Evolutionary conservation across 2,888 invertebrate species (phyloP).

Genomic region (Neria commutata): DNA sequence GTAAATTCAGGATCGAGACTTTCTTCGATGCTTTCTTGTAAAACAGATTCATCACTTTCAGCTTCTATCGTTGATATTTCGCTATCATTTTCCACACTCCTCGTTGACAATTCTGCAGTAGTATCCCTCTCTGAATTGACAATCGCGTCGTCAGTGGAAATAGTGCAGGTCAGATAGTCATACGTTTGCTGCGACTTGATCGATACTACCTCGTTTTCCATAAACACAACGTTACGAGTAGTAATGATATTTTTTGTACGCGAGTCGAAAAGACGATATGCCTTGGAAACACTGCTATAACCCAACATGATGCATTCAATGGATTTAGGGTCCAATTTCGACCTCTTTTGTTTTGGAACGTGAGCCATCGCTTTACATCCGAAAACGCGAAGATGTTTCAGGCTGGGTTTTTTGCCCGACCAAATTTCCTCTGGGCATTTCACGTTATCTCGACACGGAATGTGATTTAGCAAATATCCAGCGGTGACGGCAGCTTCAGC

Average conservation of each 20-base stretch:
- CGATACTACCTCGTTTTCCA: neutral
- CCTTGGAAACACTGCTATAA: conserved; percentile 15
- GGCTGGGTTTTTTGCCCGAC: neutral
- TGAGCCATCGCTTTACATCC: conserved; percentile 12
- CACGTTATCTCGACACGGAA: neutral
- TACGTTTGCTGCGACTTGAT: no score
- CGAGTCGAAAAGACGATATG: neutral
- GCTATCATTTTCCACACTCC: no score
- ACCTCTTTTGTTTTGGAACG: conserved; percentile 6
- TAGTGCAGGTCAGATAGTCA: no score
- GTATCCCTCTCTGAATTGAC: no score
- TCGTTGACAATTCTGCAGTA: no score
- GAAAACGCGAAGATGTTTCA: conserved; percentile 5
- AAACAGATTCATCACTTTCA: no score
- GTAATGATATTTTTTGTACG: neutral
- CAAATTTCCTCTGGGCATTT: neutral
- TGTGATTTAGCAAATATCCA: conserved; percentile 7
- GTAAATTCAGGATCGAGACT: no score
- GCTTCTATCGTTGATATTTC: no score
- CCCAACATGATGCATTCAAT: neutral
- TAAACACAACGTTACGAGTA: neutral
- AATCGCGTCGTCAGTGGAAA: no score
- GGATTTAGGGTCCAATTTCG: conserved; percentile 10
- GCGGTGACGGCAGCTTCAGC: conserved; percentile 1
- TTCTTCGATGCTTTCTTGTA: no score